Evolutionary conservation across 2,888 invertebrate genomes (phyloP), one percentile per base, ranked within the genome.

Genomic region (Leptarthrus brevirostris): DNA sequence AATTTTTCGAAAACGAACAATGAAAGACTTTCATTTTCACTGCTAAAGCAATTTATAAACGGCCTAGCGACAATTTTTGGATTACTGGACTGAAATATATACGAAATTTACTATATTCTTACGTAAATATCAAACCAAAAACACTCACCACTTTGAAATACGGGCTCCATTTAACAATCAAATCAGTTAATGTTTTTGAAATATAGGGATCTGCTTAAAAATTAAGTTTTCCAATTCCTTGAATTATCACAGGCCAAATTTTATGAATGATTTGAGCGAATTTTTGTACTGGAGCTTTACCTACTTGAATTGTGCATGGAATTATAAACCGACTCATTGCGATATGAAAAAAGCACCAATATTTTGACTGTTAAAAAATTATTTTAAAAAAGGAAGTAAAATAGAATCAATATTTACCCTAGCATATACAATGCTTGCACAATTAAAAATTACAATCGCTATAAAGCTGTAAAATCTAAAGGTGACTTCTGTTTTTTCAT

Each of bases 201-300:
- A 88, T 79, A 76, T 87, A 88, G 0, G 83, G 81, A 80, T 88
- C 88, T 3, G 81, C 80, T 73, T 80, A 82, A 69, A 83, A 84
- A 76, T 87, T 86, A 36, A 89, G 78, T 20, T 84, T 84, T 0
- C 86, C 85, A 18, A 89, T 83, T 0, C 88, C 88, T 76, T 86
- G 85, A 44, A 89, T 81, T 75, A 87, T 85, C 20, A 88, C 82
- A 20, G 87, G 86, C 83, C 88, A 87, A 12, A 87, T 86, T 79
- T 85, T 85, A 76, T 86, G 86, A 14, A 89, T 81, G 0, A 87
- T 82, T 77, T 84, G 84, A 0, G 87, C 79, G 4, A 87, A 78
- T 71, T 84, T 84, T 0, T 81, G 80, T 74, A 86, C 85, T 0
- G 84, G 83, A 0, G 81, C 78, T 74, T 85, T 85, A 0, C 88